Percentiles rank a stretch among this genome's conserved stretches.
phyloP scores from a whole-genome alignment of 2,888 invertebrate species.

The Leptogaster cylindrica region DNA sequence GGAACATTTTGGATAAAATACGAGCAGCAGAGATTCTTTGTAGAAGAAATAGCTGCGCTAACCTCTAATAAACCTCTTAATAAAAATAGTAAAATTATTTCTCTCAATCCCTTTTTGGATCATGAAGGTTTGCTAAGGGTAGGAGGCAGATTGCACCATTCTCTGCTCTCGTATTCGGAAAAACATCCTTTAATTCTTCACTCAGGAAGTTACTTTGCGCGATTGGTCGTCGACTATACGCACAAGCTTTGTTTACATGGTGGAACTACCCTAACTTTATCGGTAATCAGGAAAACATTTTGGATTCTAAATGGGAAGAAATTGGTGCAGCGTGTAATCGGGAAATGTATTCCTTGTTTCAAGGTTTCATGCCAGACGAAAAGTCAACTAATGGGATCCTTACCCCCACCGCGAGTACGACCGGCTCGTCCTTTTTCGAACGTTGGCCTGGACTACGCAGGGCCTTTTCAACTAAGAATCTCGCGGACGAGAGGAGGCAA shows the following conservation, averaged over 20 bases:
- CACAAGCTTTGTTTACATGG: too few relatives aligned
- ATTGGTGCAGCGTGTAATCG: too few relatives aligned
- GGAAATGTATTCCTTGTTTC: too few relatives aligned
- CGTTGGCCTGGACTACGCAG: background rate
- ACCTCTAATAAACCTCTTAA: background rate
- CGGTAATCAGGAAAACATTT: too few relatives aligned
- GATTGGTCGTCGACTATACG: too few relatives aligned
- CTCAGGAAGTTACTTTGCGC: too few relatives aligned
- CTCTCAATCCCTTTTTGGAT: background rate
- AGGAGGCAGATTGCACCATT: too few relatives aligned
- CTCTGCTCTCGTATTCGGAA: too few relatives aligned
- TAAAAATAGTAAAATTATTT: background rate
- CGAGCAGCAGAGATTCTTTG: background rate
- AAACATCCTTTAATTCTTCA: too few relatives aligned
- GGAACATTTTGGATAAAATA: background rate
- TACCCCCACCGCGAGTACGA: too few relatives aligned
- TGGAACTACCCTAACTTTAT: constrained; percentile 46
- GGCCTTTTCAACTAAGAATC: background rate
- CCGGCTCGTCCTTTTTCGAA: background rate
- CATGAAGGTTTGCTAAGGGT: background rate
- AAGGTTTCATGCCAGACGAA: background rate
- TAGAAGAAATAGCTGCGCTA: background rate
- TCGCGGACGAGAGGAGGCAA: background rate
- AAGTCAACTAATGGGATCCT: background rate
- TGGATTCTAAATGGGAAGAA: too few relatives aligned